These are phyloP conservation scores for Kuschelorhynchus macadamiae DNA, from an alignment of 2,888 invertebrate genomes.

Conservation along the genomic window DNA sequence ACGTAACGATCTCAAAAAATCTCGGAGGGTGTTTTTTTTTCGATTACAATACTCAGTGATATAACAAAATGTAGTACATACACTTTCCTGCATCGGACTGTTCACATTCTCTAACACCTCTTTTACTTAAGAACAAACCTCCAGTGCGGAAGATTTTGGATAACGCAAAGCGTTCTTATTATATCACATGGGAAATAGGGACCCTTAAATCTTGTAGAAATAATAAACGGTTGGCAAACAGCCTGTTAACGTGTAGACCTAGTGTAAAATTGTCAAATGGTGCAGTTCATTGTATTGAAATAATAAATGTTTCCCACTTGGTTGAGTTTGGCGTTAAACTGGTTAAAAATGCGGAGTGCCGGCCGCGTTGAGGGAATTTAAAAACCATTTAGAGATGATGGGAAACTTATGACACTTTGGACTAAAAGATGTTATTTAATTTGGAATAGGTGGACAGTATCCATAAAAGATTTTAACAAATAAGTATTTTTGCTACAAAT, in stretches of 20 bases:
- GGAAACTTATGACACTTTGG: background rate
- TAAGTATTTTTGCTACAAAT: too few relatives aligned
- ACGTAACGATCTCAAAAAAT: too few relatives aligned
- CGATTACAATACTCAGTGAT: too few relatives aligned
- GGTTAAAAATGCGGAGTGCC: slow-evolving; percentile 25
- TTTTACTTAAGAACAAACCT: too few relatives aligned
- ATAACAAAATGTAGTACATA: too few relatives aligned
- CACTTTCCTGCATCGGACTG: too few relatives aligned
- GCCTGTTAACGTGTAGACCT: slow-evolving; percentile 62
- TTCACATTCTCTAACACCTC: too few relatives aligned
- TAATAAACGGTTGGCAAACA: slow-evolving; percentile 60
- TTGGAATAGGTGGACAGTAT: too few relatives aligned
- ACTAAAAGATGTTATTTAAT: too few relatives aligned
- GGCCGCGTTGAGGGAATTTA: slow-evolving; percentile 23
- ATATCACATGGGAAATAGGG: slow-evolving; percentile 31
- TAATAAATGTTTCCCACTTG: slow-evolving; percentile 67
- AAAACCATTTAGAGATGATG: slow-evolving; percentile 13
- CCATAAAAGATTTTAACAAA: too few relatives aligned
- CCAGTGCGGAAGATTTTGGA: too few relatives aligned
- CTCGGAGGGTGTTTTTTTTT: too few relatives aligned
- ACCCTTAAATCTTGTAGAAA: slow-evolving; percentile 58
- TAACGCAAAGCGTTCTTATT: slow-evolving; percentile 13
- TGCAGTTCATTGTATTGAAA: slow-evolving; percentile 68
- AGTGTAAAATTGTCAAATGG: slow-evolving; percentile 68
- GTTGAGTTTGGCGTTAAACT: slow-evolving; percentile 54